A percentile compares a stretch with the other conserved stretches of the same genome.
phyloP scores from a whole-genome alignment of 2,888 invertebrate species.

The Lottia scabra region DNA sequence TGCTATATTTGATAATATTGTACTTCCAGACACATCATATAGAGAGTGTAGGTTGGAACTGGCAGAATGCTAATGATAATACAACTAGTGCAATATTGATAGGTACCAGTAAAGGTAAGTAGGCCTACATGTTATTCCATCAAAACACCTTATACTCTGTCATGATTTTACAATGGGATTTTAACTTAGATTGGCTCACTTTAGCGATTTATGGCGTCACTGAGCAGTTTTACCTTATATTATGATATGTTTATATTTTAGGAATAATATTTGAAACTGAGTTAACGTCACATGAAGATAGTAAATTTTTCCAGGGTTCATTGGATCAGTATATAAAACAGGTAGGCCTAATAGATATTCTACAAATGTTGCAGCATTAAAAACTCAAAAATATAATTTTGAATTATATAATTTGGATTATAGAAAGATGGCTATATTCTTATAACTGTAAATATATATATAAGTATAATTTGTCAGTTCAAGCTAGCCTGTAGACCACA shows the following conservation, averaged over 20 bases:
- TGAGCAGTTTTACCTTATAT: no score
- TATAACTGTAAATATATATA: no score
- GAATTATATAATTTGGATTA: no score
- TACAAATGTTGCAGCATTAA: constrained; percentile 64
- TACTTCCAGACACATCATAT: constrained; percentile 80
- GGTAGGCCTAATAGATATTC: constrained; percentile 78
- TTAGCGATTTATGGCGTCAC: no score
- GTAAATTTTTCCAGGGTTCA: constrained; percentile 80
- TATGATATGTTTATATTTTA: constrained; percentile 32
- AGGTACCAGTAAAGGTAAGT: constrained; percentile 83
- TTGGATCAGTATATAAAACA: constrained; percentile 86
- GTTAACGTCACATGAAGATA: constrained; percentile 83
- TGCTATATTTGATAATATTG: no score
- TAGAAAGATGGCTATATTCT: no score
- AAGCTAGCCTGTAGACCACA: constrained; percentile 18
- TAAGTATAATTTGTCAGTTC: constrained; percentile 9
- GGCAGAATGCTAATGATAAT: constrained; percentile 75
- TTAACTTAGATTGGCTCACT: no score
- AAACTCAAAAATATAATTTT: no score
- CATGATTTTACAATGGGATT: no score
- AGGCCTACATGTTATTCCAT: no score
- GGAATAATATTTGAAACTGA: constrained; percentile 91
- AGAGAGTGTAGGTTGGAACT: constrained; percentile 90
- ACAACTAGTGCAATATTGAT: constrained; percentile 87
- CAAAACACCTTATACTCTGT: no score